phyloP scores from a whole-genome alignment of 2,797 vertebrate species.

The Pitangus sulphuratus region DNA sequence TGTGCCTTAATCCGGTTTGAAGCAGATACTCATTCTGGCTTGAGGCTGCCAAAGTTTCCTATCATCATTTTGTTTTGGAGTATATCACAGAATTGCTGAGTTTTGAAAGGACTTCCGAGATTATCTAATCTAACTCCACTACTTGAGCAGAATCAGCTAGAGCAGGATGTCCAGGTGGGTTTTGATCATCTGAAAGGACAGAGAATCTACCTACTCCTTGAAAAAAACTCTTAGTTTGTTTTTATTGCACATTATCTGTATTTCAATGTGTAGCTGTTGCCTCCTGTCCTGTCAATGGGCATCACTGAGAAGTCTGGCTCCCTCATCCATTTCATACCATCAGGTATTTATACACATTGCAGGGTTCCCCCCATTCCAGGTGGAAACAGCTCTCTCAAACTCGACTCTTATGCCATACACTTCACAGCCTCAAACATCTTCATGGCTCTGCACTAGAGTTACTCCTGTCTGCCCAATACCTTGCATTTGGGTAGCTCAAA shows the following conservation, averaged over 20 bases:
- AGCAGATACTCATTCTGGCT: background rate
- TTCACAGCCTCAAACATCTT: background rate
- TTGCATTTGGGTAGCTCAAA: background rate
- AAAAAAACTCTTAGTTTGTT: background rate
- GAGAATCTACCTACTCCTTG: background rate
- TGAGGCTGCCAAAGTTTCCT: background rate
- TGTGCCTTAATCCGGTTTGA: background rate
- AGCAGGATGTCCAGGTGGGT: background rate
- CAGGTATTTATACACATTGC: background rate
- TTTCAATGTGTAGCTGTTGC: background rate
- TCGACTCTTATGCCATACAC: accelerated
- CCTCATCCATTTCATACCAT: background rate
- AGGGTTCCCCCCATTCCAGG: background rate
- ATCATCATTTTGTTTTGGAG: background rate
- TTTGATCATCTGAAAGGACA: background rate
- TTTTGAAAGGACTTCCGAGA: background rate
- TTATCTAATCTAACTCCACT: background rate
- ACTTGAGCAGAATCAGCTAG: background rate
- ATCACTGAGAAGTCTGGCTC: background rate
- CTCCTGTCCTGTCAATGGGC: background rate
- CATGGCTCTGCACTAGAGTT: background rate
- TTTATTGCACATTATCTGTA: background rate
- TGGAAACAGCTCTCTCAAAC: background rate
- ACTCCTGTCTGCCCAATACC: background rate
- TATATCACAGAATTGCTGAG: background rate